Evolutionary conservation across 2,888 invertebrate genomes (phyloP), one percentile per base, ranked within the genome.

Genomic region (Nymphalis polychloros): DNA sequence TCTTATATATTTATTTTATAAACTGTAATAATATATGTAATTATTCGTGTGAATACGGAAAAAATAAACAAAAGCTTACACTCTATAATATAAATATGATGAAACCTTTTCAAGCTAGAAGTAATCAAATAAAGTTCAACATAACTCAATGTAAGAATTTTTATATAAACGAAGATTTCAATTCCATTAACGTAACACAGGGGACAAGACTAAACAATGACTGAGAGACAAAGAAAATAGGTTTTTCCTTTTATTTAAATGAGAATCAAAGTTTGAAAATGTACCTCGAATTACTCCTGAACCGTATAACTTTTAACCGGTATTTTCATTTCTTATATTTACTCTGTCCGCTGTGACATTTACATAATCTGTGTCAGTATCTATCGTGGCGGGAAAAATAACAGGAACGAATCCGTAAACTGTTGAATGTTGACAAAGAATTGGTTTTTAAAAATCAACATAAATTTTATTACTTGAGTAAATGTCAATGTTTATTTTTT

Each of bases 231-330:
- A 71, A 71, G 69, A 84, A 88, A 88, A 88, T 87, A 87, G 89
- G 86, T 85, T 88, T 87, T 79, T 75, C 86, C 84, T 88, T 89
- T 89, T 89, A 89, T 89, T 89, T 83, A 89, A 89, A 89, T 89
- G 81, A 85, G 80, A 79, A 84, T 84, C 82, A 84, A 88, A 89
- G 81, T 88, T 85, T 76, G 71, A 72, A 74, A 73, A 70, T 63
- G 70, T 63, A 72, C 53, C 67, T 68, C 68, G 64, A 57, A 53
- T 59, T 69, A 68, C 71, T 71, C 66, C 59, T 77, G 81, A 82
- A 80, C 81, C 77, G 76, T 71, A 82, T 84, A 79, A 85, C 85
- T 82, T 81, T 78, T 75, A 72, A 73, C 67, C 52, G 70, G 77
- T 80, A 79, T 79, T 79, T 79, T 78, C 76, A 78, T 77, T 79